Evolutionary conservation across 2,797 vertebrate species (phyloP).

Genomic region (Myoxocephalus aenaeus): DNA sequence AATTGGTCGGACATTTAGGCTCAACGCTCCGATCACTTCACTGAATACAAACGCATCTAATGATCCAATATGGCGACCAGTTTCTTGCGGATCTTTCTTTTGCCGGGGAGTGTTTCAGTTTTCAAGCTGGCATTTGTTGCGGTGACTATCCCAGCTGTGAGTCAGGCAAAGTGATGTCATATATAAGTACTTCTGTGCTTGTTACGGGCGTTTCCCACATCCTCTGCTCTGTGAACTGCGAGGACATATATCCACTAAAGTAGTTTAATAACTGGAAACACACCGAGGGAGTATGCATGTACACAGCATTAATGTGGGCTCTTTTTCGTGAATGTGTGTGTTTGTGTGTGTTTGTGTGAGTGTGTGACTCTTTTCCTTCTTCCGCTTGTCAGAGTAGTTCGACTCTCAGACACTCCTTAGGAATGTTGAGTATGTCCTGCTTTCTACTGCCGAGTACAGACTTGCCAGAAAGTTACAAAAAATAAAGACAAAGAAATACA

Average conservation of each 20-base stretch:
- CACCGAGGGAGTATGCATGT: conserved; percentile 14
- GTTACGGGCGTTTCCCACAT: conserved; percentile 82
- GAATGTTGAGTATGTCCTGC: conserved; percentile 79
- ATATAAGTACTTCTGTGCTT: conserved; percentile 65
- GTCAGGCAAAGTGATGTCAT: conserved; percentile 84
- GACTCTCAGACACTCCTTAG: conserved; percentile 75
- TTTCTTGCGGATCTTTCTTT: conserved; percentile 52
- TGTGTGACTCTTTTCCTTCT: conserved; percentile 49
- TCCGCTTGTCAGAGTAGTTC: conserved; percentile 72
- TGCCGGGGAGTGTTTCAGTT: conserved; percentile 48
- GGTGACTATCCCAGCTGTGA: conserved; percentile 81
- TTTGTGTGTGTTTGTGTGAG: conserved; percentile 20
- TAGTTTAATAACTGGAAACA: conserved; percentile 31
- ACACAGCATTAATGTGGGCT: conserved; percentile 13
- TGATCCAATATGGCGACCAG: conserved; percentile 73
- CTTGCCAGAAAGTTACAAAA: conserved; percentile 63
- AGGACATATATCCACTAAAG: conserved; percentile 35
- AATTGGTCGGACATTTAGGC: conserved; percentile 69
- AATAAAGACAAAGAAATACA: conserved; percentile 22
- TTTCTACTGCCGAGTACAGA: conserved; percentile 78
- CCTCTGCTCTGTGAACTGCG: conserved; percentile 50
- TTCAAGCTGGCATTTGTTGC: conserved; percentile 67
- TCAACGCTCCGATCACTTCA: conserved; percentile 38
- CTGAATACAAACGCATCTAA: conserved; percentile 1
- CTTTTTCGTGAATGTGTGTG: conserved; percentile 8